Evolutionary conservation across 2,797 vertebrate genomes (phyloP).

Genomic region (Champsocephalus esox): DNA sequence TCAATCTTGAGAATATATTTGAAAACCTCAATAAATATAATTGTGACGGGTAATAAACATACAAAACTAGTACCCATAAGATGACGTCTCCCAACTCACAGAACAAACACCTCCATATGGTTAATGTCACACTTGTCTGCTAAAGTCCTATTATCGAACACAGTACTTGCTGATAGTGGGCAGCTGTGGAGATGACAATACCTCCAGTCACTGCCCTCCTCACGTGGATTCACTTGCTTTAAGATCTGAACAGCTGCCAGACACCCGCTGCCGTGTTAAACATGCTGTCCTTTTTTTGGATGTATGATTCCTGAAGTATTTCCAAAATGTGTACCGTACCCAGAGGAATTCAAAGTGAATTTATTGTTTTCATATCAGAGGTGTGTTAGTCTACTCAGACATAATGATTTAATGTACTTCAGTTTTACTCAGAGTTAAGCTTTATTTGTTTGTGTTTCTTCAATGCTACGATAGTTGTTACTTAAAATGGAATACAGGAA

Average conservation of each 20-base stretch:
- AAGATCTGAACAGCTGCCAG: slow-evolving; percentile 44
- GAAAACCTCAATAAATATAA: no score
- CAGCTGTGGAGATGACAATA: slow-evolving; percentile 47
- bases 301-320: background rate
- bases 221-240: slow-evolving; percentile 3
- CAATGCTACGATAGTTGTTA: background rate
- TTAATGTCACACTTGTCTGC: slow-evolving; percentile 28
- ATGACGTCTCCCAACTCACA: background rate
- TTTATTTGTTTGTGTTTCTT: background rate
- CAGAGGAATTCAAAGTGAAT: background rate
- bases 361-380: background rate
- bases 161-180: slow-evolving; percentile 33
- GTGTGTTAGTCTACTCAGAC: background rate
- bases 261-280: slow-evolving; percentile 1
- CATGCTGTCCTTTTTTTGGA: slow-evolving; percentile 7
- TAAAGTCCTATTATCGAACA: slow-evolving; percentile 7
- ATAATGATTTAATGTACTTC: no score
- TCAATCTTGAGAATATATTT: no score
- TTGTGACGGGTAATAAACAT: background rate
- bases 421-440: background rate
- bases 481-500: background rate
- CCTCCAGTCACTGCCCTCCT: slow-evolving; percentile 35
- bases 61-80: background rate
- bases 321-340: background rate
- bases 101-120: slow-evolving; percentile 6